Evolutionary conservation across 2,113 vertebrate genomes (phyloP), one percentile per base, ranked within the genome.

Genomic region (Trematomus loennbergii): DNA sequence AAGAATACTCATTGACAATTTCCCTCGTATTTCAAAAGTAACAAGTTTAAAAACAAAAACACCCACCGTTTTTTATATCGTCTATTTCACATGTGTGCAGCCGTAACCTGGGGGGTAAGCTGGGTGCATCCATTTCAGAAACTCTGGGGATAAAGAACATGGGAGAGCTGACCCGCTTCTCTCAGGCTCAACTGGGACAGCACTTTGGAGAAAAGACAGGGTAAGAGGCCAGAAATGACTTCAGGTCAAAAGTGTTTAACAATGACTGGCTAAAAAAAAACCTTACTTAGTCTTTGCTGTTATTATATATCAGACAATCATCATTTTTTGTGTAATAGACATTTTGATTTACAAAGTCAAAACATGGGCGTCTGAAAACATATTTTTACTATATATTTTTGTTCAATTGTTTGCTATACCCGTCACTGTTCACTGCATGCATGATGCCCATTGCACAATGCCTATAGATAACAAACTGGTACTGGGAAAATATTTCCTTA

Each of bases 191-290:
- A 65, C 96, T 99, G 66, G 96, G 92, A 84, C 93, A 93, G 82
- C 95, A 96, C 90, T 99, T 99, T 89, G 98, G 98, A 84, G 96
- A 97, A 33, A 99, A 98, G 94, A 98, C 97, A 0, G 97, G 97
- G 98, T 99, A 95, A 95, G 91, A 72, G n/a, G 8, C 9, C 9
- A 55, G 1, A n/a, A 18, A 55, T 66, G 16, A 15, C 22, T 20
- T 36, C 55, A 25, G 55, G 50, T 52, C 12, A 18, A 29, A 70
- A 29, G n/a, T 16, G 12, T 29, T 12, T 17, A 6, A 67, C 60
- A 48, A 18, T 61, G 18, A 54, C 12, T 20, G 36, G 53, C 20
- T 12, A 4, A 43, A 50, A 22, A 22, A 70, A 13, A 69, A 3
- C 25, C 22, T 17, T 43, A 13, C 15, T 60, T 33, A 11, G 33